Evolutionary conservation across 2,113 vertebrate genomes (phyloP).

Genomic region (Raja brachyura): DNA sequence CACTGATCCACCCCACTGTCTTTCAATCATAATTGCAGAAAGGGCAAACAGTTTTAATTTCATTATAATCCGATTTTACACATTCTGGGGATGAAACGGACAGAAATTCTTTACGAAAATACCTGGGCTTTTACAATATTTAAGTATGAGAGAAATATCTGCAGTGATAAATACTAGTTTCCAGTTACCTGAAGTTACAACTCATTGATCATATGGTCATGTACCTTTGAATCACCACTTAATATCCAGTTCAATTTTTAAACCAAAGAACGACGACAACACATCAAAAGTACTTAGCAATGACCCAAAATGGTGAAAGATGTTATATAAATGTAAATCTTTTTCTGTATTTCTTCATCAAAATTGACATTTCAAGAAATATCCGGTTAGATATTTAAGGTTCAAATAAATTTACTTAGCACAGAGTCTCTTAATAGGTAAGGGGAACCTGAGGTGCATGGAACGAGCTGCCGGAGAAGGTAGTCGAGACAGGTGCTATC

Average conservation of each 20-base stretch:
- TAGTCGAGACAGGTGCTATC: too few species aligned
- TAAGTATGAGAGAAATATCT: neutral
- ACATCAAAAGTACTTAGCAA: too few species aligned
- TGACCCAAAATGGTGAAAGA: too few species aligned
- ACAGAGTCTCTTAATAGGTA: too few species aligned
- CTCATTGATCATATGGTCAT: neutral
- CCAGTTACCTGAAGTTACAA: neutral
- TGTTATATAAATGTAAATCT: too few species aligned
- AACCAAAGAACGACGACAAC: too few species aligned
- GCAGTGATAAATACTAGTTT: neutral
- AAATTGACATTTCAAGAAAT: neutral
- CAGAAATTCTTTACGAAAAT: neutral
- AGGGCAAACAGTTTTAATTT: neutral
- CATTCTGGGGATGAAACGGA: neutral
- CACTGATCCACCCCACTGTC: neutral
- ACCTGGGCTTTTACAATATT: neutral
- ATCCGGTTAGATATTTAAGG: neutral
- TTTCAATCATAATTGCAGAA: neutral
- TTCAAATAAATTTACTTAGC: neutral
- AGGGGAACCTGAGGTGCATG: too few species aligned
- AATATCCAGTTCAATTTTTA: too few species aligned
- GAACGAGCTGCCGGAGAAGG: too few species aligned
- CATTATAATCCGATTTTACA: neutral
- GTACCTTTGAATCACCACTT: neutral
- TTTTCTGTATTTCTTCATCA: neutral